Conservation (phyloP, 2,888 invertebrate genomes). For the Chymomyza amoena region DNA sequence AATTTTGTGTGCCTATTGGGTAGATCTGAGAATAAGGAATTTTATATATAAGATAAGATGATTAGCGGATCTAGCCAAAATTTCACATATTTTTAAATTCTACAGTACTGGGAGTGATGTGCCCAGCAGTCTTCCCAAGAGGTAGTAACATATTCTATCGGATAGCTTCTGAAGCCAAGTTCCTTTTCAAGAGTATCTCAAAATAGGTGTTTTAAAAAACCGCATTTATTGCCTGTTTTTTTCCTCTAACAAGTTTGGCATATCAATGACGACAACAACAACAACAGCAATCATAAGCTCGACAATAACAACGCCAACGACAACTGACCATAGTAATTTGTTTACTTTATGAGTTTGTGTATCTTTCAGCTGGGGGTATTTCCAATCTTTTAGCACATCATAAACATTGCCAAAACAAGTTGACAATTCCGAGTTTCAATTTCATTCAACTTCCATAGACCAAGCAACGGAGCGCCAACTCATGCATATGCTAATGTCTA, state of each 20-base stretch:
- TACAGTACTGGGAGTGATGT: too few species aligned
- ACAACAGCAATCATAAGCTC: conserved; percentile 18
- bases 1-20: too few species aligned
- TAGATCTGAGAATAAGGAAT: too few species aligned
- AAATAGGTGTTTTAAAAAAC: not conserved
- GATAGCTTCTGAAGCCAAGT: too few species aligned
- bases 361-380: conserved; percentile 36
- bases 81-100: too few species aligned
- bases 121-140: too few species aligned
- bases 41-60: too few species aligned
- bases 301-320: conserved; percentile 12
- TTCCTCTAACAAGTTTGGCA: conserved; percentile 64
- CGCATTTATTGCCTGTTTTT: not conserved
- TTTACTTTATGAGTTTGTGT: conserved; percentile 24
- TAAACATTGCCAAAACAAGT: not conserved
- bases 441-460: not conserved
- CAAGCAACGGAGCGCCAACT: too few species aligned
- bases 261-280: conserved; percentile 60
- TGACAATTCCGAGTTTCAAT: not conserved
- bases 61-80: too few species aligned
- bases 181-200: not conserved
- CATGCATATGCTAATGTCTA: not conserved
- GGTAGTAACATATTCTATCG: too few species aligned
- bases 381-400: conserved; percentile 30
- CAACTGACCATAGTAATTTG: not conserved